Percentiles rank a stretch among this genome's conserved stretches.
Evolutionary conservation across 2,888 invertebrate species (phyloP).

Genomic region (Himalopsyche anomala): DNA sequence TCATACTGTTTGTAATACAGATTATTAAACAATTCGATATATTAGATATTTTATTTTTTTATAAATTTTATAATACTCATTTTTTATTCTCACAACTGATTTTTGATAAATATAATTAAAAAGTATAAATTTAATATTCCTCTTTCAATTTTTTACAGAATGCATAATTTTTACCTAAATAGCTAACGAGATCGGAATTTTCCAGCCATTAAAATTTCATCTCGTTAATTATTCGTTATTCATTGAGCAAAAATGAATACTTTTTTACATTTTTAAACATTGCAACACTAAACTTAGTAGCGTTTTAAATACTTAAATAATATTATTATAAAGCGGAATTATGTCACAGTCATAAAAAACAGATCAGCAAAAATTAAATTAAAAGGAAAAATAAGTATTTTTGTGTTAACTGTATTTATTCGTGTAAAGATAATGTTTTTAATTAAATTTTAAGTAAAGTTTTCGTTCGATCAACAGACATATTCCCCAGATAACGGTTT

Average conservation of each 20-base stretch:
- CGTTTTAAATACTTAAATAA: not conserved
- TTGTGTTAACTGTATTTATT: not conserved
- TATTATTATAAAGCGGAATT: not conserved
- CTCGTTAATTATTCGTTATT: not conserved
- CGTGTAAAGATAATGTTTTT: not conserved
- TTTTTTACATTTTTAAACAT: slow-evolving; percentile 11
- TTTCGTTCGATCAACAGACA: not conserved
- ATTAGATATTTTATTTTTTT: not conserved
- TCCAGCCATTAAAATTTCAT: slow-evolving; percentile 26
- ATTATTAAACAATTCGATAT: too few species aligned
- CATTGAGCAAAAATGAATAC: not conserved
- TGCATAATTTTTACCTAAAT: not conserved
- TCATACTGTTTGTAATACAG: too few species aligned
- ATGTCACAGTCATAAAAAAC: not conserved
- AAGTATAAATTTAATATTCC: not conserved
- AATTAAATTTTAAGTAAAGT: not conserved
- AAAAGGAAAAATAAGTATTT: not conserved
- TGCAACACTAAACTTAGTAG: not conserved
- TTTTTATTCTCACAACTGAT: not conserved
- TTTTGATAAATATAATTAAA: not conserved
- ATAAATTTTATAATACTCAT: not conserved
- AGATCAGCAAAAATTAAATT: not conserved
- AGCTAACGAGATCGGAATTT: not conserved
- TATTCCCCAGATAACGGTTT: not conserved
- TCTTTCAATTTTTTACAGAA: not conserved